A percentile compares a stretch with the other conserved stretches of the same genome.
phyloP scores from a whole-genome alignment of 2,888 invertebrate genomes.

The Brachycybe producta region DNA sequence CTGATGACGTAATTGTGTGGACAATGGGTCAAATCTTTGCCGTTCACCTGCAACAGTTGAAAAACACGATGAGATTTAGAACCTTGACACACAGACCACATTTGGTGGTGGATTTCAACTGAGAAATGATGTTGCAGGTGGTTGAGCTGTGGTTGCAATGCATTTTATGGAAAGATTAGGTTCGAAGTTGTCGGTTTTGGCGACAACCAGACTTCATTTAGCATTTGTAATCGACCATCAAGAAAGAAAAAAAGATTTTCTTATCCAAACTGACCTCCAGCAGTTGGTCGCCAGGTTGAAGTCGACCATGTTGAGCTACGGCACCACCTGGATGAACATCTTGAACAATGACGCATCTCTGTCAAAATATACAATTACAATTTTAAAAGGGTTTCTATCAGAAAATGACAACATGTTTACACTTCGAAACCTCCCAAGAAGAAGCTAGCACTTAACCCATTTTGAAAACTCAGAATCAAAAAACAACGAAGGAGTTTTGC shows the following conservation, averaged over 20 bases:
- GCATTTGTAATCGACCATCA: too few species aligned
- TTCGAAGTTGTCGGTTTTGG: too few species aligned
- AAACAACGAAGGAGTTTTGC: neutral
- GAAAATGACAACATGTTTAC: neutral
- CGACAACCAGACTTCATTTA: too few species aligned
- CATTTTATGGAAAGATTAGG: too few species aligned
- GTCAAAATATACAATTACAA: conserved; percentile 18
- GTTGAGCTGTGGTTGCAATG: too few species aligned
- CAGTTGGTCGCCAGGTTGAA: conserved; percentile 37
- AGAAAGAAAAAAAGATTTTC: neutral
- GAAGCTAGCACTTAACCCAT: neutral
- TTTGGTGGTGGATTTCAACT: too few species aligned
- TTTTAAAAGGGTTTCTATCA: too few species aligned
- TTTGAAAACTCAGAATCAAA: neutral
- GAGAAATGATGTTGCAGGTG: too few species aligned
- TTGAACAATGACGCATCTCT: conserved; percentile 39
- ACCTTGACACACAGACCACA: too few species aligned
- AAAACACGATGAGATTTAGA: neutral
- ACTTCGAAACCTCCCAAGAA: neutral
- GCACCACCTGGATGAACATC: conserved; percentile 36
- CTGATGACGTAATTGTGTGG: conserved; percentile 16
- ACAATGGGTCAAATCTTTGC: conserved; percentile 18
- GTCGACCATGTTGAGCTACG: conserved; percentile 34
- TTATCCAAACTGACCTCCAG: conserved; percentile 33
- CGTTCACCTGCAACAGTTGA: conserved; percentile 27